Conservation (phyloP, 2,113 vertebrate genomes). For the Scytalopus superciliaris region DNA sequence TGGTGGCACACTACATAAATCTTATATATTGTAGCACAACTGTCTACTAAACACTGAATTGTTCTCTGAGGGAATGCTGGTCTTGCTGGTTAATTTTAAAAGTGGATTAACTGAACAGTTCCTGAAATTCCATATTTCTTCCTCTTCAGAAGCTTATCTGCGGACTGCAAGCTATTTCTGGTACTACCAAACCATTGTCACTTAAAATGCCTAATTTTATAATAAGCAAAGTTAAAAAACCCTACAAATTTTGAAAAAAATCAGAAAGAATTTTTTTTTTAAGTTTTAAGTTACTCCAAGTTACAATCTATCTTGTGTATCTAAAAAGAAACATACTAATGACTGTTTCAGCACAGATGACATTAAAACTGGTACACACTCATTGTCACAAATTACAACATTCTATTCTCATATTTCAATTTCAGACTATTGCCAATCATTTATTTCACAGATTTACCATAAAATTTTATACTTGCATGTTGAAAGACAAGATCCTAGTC, state of each 20-base stretch:
- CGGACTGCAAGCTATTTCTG: not conserved
- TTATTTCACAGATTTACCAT: not conserved
- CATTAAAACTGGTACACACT: not conserved
- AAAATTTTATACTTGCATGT: not conserved
- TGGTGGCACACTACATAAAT: constrained; percentile 5
- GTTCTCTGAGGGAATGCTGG: constrained; percentile 15
- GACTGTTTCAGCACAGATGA: not conserved
- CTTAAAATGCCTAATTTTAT: not conserved
- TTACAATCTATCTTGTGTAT: not conserved
- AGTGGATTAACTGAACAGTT: not conserved
- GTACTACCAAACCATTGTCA: not conserved
- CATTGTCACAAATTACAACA: not conserved
- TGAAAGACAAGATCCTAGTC: not conserved
- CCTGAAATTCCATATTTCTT: not conserved
- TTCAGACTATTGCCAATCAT: not conserved
- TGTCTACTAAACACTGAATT: constrained; percentile 8
- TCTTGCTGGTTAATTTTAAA: constrained; percentile 13
- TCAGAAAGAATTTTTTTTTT: not conserved
- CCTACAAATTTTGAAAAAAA: not conserved
- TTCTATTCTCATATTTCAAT: not conserved
- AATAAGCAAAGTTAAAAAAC: not conserved
- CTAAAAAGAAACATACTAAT: not conserved
- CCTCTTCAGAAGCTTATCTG: not conserved
- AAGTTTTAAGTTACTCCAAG: not conserved
- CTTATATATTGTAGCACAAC: constrained; percentile 18